A percentile compares a stretch with the other conserved stretches of the same genome.
Evolutionary conservation across 1,140 invertebrate genomes (phyloP).

Genomic region (Ceratina calcarata): DNA sequence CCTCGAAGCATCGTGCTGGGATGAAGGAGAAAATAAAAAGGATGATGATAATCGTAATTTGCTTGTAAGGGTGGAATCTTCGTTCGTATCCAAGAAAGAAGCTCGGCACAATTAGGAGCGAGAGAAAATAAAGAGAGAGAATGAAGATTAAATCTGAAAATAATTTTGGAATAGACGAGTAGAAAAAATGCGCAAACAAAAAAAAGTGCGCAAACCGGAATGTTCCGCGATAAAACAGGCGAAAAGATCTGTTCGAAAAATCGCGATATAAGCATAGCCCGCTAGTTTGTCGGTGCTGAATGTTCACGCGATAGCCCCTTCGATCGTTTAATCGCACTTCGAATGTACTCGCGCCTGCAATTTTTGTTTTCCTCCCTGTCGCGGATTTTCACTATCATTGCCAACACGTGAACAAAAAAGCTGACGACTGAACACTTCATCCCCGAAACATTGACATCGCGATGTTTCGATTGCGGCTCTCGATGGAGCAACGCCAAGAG

Average conservation of each 20-base stretch:
- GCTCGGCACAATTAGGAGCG: background rate
- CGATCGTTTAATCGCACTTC: slow-evolving; percentile 34
- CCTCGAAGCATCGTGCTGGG: background rate
- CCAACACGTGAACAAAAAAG: background rate
- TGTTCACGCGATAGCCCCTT: slow-evolving; percentile 33
- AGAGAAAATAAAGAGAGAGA: no score
- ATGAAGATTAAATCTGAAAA: background rate
- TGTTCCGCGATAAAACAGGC: no score
- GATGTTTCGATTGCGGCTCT: background rate
- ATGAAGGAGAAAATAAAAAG: background rate
- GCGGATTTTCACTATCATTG: background rate
- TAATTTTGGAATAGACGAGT: background rate
- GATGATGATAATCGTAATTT: slow-evolving; percentile 2
- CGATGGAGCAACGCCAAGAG: background rate
- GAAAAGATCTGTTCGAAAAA: slow-evolving; percentile 11
- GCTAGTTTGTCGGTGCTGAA: background rate
- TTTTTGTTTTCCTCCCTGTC: background rate
- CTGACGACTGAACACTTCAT: background rate
- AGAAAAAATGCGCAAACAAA: background rate
- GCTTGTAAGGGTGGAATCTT: background rate
- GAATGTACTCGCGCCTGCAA: background rate
- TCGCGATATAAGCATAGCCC: background rate
- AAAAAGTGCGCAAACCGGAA: background rate
- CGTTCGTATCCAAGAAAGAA: background rate
- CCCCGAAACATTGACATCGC: background rate